Conservation (phyloP, 2,797 vertebrate genomes). For the Oceanodroma leucorhoa region DNA sequence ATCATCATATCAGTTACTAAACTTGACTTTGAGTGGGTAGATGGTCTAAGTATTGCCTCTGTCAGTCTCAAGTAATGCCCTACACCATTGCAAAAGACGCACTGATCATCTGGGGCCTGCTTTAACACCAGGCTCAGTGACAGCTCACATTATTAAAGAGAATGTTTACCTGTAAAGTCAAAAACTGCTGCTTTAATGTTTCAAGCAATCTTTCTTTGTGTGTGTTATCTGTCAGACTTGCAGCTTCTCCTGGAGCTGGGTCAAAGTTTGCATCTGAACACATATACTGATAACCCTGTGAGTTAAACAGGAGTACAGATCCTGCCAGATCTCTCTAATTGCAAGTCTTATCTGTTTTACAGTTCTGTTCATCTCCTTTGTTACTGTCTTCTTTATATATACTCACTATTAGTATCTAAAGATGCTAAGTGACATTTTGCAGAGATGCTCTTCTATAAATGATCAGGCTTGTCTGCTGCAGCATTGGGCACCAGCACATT, state of each 20-base stretch:
- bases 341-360: background rate
- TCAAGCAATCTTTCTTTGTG: constrained; percentile 14
- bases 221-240: background rate
- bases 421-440: constrained; percentile 10
- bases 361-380: background rate
- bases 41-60: background rate
- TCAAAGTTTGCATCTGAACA: constrained; percentile 34
- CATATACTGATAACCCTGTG: background rate
- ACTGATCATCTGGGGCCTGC: background rate
- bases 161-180: constrained; percentile 12
- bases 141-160: constrained; percentile 61
- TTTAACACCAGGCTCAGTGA: constrained; percentile 2
- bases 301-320: background rate
- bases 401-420: background rate
- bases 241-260: background rate
- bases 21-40: background rate
- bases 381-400: background rate
- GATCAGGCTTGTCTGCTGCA: background rate
- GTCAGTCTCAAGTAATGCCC: background rate
- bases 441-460: constrained; percentile 10
- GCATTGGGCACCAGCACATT: background rate
- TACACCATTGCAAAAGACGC: background rate
- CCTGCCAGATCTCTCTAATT: background rate
- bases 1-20: background rate
- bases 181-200: constrained; percentile 26